phyloP scores from a whole-genome alignment of 1,140 invertebrate genomes.

The Drosophila pseudoananassae region DNA sequence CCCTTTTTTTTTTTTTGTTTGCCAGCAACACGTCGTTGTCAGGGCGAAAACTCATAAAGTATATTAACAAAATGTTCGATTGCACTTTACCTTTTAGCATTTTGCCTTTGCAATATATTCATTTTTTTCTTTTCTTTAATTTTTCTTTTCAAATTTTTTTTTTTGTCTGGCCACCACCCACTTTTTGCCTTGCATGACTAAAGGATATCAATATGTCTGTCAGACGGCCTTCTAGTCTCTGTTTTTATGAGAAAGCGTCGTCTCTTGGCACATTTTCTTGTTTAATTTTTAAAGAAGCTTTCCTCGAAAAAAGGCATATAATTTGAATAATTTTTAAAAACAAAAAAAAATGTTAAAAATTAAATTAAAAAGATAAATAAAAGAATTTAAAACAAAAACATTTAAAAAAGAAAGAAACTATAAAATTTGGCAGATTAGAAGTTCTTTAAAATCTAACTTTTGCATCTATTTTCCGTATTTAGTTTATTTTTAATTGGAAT shows the following conservation, averaged over 20 bases:
- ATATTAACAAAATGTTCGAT: constrained; percentile 77
- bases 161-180: constrained; percentile 3
- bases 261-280: constrained; percentile 20
- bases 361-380: too few species aligned
- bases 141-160: constrained; percentile 8
- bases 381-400: too few species aligned
- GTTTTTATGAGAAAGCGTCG: constrained; percentile 13
- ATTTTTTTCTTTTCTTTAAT: constrained; percentile 1
- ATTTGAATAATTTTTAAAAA: constrained; percentile 12
- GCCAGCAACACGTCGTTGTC: constrained; percentile 61
- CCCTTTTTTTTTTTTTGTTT: constrained; percentile 4
- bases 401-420: too few species aligned
- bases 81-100: constrained; percentile 69
- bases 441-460: too few species aligned
- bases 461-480: too few species aligned
- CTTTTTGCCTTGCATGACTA: constrained; percentile 53
- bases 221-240: constrained; percentile 17
- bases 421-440: too few species aligned
- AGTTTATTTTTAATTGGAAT: too few species aligned
- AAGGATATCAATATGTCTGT: constrained; percentile 56
- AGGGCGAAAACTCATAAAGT: constrained; percentile 69
- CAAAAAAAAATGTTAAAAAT: too few species aligned
- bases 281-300: constrained; percentile 40
- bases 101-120: constrained; percentile 30
- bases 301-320: not conserved